Conservation (phyloP, 2,113 vertebrate species). For the Nothocercus julius region DNA sequence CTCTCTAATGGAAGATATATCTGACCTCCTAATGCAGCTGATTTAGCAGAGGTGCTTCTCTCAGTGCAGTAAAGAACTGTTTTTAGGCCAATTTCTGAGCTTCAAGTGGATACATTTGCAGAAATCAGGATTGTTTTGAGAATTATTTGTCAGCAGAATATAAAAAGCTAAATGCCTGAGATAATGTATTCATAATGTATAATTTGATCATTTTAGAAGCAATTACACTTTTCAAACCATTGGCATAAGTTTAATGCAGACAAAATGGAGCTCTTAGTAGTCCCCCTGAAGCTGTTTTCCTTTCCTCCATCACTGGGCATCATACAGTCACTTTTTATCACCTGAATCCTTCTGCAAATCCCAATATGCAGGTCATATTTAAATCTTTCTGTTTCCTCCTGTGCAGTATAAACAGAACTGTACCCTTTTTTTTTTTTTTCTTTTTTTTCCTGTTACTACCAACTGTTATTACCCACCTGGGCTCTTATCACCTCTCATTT, state of each 20-base stretch:
- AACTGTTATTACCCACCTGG: not conserved
- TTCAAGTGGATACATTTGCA: not conserved
- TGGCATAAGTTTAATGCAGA: not conserved
- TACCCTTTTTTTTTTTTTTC: not conserved
- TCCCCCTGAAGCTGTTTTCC: not conserved
- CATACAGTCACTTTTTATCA: not conserved
- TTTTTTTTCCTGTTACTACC: accelerated
- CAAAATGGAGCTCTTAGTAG: slow-evolving; percentile 10
- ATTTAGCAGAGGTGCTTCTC: slow-evolving; percentile 2
- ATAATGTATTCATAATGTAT: slow-evolving; percentile 37
- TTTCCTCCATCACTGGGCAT: not conserved
- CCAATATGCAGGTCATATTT: not conserved
- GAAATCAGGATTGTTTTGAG: slow-evolving; percentile 29
- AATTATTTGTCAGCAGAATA: slow-evolving; percentile 42
- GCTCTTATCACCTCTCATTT: not conserved
- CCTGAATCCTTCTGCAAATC: not conserved
- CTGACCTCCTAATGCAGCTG: not conserved
- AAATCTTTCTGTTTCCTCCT: not conserved
- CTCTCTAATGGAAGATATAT: not conserved
- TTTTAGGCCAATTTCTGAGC: not conserved
- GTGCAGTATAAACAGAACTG: not conserved
- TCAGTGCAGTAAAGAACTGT: not conserved
- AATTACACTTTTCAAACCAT: slow-evolving; percentile 41
- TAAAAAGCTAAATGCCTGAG: not conserved
- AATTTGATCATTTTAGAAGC: slow-evolving; percentile 38